Base-by-base conservation (phyloP, 2,888 invertebrate genomes). In the Pyrocoelia pectoralis region DNA sequence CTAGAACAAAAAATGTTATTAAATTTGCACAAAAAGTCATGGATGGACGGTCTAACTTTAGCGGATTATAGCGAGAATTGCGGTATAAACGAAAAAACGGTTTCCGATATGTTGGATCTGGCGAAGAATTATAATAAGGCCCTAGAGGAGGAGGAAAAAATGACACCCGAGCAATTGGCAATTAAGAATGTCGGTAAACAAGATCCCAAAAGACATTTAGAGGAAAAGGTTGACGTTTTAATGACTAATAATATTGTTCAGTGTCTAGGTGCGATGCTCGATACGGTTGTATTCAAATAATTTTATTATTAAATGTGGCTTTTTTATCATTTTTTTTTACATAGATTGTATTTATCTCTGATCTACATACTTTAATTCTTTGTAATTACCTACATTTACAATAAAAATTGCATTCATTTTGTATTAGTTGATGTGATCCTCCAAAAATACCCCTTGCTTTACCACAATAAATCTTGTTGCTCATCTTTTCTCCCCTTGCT, bases 111-210 rank as follows among this genome's bases (percentile, higher is more conserved):
- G 97, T 85, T 99, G 52, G 97, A 97, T 65, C 84, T 99, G 75
- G 98, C 98, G 56, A 98, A 98, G 81, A 95, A 96, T 80, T 99
- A 99, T 82, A 81, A 81, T 65, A 80, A 90, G 87, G 95, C 98
- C 5, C 84, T 99, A 65, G 98, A 99, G 83, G 99, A 99, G 75
- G 99, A 99, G 81, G 98, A 99, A 78, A 98, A 97, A 81, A 98
- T 99, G 98, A 98, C 98, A 2, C 95, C 97, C 1, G 98, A 98
- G 82, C 98, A 99, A 81, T 84, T 99, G 82, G 99, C 98, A 14
- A 98, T 99, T 77, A 99, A 99, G 82, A 99, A 99, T 84, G 98
- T 99, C 65, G 99, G 99, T 56, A 99, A 95, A 82, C 94, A 97
- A 82, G 99, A 99, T 81, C 99, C 99, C 15, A 99, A 99, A 84